Percentiles rank a stretch among this genome's conserved stretches.
phyloP scores from a whole-genome alignment of 1,140 invertebrate species.

The Drosophila triauraria region DNA sequence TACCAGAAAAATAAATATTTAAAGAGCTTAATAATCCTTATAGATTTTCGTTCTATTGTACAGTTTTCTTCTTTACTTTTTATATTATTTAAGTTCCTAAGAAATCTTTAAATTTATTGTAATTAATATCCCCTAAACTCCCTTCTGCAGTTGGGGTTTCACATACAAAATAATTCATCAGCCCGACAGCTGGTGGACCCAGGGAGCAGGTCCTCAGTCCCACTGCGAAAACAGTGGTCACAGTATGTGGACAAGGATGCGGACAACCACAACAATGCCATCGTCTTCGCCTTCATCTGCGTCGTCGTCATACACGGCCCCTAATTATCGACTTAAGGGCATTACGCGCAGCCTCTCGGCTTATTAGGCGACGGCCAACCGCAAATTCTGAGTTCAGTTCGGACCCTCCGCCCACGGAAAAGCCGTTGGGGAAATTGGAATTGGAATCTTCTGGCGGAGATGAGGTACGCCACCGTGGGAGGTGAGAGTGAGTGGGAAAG shows the following conservation, averaged over 20 bases:
- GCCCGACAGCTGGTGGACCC: neutral
- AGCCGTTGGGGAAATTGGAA: neutral
- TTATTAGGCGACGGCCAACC: slow-evolving; percentile 43
- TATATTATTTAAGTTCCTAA: no score
- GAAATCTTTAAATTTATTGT: no score
- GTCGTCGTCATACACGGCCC: slow-evolving; percentile 7
- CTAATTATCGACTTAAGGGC: slow-evolving; percentile 59
- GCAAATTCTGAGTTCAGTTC: slow-evolving; percentile 4
- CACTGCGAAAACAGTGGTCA: neutral
- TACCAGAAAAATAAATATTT: no score
- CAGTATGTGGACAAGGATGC: neutral
- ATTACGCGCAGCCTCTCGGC: slow-evolving; percentile 27
- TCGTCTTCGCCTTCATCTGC: neutral
- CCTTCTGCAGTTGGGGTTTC: neutral
- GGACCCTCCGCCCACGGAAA: neutral
- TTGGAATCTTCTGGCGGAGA: slow-evolving; percentile 1
- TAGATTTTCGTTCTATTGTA: no score
- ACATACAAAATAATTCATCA: neutral
- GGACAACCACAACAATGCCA: slow-evolving; percentile 21
- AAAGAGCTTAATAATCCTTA: no score
- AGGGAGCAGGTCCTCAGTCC: neutral
- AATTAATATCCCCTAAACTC: no score
- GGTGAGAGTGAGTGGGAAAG: no score
- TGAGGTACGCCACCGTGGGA: neutral
- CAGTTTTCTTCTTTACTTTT: no score